Evolutionary conservation across 2,888 invertebrate genomes (phyloP), one percentile per base, ranked within the genome.

Genomic region (Miltochrista miniata): DNA sequence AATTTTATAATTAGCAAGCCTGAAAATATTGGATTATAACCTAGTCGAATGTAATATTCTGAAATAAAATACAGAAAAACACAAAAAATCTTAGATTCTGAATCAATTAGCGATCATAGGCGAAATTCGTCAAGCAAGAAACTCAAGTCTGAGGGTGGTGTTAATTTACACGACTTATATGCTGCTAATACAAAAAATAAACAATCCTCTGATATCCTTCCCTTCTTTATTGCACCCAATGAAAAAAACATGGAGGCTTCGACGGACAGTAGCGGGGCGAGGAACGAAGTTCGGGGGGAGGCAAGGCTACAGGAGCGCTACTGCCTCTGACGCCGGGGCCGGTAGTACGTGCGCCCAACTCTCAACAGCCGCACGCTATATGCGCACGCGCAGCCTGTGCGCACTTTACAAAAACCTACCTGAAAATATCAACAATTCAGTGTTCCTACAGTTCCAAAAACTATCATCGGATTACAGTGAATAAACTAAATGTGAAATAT

Each of bases 131-230:
- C 75, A 81, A 67, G 63, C 70, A 67, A 72, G 71, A 75, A 67
- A 68, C 74, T 31, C 74, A 81, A 73, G 66, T 79, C 72, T 62
- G 78, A 84, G 76, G 78, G 79, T 73, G 76, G 83, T 77, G 86
- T 85, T 87, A 88, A 88, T 89, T 89, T 86, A 90, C 84, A 87
- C 81, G 80, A 87, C 86, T 83, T 87, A 87, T 87, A 85, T 76
- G 86, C 89, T 87, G 86, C 88, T 89, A 90, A 90, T 87, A 87
- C 72, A 82, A 87, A 88, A 90, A 90, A 90, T 88, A 89, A 90
- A 90, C 88, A 90, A 90, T 79, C 67, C 76, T 71, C 72, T 74
- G 81, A 86, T 87, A 90, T 89, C 85, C 81, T 83, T 85, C 85
- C 88, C 83, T 88, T 90, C 88, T 90, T 90, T 90, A 87, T 87